These are phyloP conservation scores for Crocuta crocuta DNA, from an alignment of 2,113 vertebrate genomes.

Conservation along the genomic window DNA sequence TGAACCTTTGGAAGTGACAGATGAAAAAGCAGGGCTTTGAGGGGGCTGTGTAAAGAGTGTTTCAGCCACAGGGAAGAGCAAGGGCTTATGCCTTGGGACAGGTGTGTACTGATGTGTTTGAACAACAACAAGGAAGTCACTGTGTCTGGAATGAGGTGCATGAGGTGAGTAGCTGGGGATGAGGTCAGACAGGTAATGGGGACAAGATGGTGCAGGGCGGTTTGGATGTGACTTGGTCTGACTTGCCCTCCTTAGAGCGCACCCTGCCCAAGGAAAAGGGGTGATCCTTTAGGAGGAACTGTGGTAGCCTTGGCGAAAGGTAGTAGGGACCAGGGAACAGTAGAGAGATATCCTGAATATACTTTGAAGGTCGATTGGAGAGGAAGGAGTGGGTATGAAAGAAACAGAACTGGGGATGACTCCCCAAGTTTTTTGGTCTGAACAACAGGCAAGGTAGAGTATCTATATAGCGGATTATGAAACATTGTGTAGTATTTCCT, in stretches of 20 bases:
- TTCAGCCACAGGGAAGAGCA: not conserved
- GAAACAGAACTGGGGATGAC: not conserved
- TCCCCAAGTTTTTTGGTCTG: not conserved
- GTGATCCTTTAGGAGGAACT: not conserved
- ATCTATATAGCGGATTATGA: not conserved
- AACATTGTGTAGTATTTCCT: not conserved
- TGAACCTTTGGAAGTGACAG: not conserved
- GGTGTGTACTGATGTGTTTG: not conserved
- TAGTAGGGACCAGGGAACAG: not conserved
- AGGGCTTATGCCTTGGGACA: not conserved
- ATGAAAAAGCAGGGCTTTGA: not conserved
- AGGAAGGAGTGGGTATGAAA: not conserved
- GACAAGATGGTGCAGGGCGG: not conserved
- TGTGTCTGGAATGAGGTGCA: not conserved
- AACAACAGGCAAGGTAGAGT: not conserved
- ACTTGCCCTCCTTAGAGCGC: not conserved
- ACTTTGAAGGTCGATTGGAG: not conserved
- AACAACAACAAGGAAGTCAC: not conserved
- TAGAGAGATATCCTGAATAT: not conserved
- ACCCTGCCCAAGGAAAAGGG: not conserved
- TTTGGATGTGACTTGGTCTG: not conserved
- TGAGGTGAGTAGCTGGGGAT: not conserved
- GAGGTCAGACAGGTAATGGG: not conserved
- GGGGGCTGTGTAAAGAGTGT: not conserved
- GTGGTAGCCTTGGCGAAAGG: not conserved